Evolutionary conservation across 1,140 invertebrate species (phyloP), one percentile per base, ranked within the genome.

Genomic region (Pseudachorutes palmiensis): DNA sequence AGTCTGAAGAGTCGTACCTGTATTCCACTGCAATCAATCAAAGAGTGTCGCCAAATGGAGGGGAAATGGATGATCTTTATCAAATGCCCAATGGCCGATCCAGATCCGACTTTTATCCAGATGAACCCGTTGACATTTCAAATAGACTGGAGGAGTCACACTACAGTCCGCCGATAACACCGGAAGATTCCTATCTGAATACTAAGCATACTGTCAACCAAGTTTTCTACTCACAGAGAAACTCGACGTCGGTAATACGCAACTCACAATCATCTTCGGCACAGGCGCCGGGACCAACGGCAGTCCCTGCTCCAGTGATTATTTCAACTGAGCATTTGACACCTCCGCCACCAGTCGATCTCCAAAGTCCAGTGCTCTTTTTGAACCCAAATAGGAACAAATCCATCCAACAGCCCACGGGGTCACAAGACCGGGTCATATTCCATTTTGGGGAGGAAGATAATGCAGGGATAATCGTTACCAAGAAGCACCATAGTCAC

Each of bases 1-100:
- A 68, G 48, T 66, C 36, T 32, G 71, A 72, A 33, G 71, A 72
- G 30, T 62, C 64, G 2, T 70, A 70, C 58, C 62, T 72, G 49
- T 55, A 62, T 29, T 48, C 64, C 5, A 63, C 55, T 62, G 49
- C 63, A 67, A 41, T 51, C 58, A 60, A 60, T 30, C 26, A 33
- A 0, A 48, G 9, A 45, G 59, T 48, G 22, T 22, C 29, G 19
- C 49, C 49, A 22, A 57, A 36, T 2, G 32, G 31, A 26, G 65
- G n/a, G n/a, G n/a, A n/a, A n/a, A n/a, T n/a, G n/a, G n/a, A 67
- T 24, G 60, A 61, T 62, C 48, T 62, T 9, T 55, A 62, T 51
- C 45, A 62, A 29, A 61, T 59, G 2, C 29, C 30, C 1, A 60
- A 48, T 61, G 55, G 55, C 19, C 55, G 68, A 19, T 63, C 61